Evolutionary conservation across 2,797 vertebrate species (phyloP).

Genomic region (Falco peregrinus): DNA sequence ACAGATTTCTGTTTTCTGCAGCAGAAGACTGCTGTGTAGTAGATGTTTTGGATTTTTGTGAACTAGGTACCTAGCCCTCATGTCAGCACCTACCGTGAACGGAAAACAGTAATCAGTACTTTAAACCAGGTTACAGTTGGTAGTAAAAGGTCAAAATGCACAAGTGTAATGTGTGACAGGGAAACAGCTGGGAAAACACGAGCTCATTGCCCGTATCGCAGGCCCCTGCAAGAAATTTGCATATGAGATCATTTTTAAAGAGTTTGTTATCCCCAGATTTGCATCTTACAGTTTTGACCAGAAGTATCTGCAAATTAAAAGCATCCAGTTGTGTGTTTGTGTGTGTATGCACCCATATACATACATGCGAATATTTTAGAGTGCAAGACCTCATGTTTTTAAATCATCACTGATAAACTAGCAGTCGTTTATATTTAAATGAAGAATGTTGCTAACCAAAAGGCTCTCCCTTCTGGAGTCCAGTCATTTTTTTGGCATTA

Average conservation of each 20-base stretch:
- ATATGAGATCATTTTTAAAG: neutral
- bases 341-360: neutral
- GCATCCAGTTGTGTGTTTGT: neutral
- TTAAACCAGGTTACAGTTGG: neutral
- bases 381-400: constrained; percentile 4
- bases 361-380: neutral
- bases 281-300: neutral
- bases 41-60: neutral
- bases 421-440: constrained; percentile 31
- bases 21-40: neutral
- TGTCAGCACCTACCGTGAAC: neutral
- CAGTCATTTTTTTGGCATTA: neutral
- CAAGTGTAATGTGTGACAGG: neutral
- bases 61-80: neutral
- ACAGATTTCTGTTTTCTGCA: neutral
- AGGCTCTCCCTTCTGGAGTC: constrained; percentile 15
- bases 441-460: constrained; percentile 5
- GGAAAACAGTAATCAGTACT: neutral
- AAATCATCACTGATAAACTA: neutral
- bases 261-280: neutral
- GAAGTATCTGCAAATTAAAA: neutral
- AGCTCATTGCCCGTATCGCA: neutral
- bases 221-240: neutral
- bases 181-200: neutral
- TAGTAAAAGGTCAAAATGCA: neutral